A percentile compares a stretch with the other conserved stretches of the same genome.
Conservation (phyloP, 2,797 vertebrate genomes). For the Arrhamphus sclerolepis region DNA sequence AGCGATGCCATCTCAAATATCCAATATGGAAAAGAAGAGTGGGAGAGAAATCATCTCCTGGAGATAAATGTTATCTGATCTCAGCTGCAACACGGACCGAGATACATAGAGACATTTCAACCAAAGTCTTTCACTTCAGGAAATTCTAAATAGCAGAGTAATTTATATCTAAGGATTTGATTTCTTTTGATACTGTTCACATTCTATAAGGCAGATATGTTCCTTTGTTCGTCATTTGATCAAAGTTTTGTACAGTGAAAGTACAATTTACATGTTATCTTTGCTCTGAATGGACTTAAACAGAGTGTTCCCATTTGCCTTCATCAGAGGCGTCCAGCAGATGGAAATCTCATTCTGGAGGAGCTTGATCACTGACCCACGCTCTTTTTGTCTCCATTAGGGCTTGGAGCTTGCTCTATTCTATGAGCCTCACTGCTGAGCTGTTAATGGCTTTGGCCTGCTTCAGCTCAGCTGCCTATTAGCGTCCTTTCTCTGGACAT, state of each 20-base stretch:
- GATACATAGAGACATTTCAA: constrained; percentile 53
- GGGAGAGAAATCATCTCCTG: constrained; percentile 65
- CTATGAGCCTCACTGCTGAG: constrained; percentile 58
- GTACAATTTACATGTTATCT: constrained; percentile 1
- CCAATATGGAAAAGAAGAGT: constrained; percentile 69
- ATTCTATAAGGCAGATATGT: constrained; percentile 31
- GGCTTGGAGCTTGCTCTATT: constrained; percentile 47
- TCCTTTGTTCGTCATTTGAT: constrained; percentile 17
- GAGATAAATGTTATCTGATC: constrained; percentile 77
- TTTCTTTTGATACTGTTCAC: constrained; percentile 45
- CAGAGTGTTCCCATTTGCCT: constrained; percentile 27
- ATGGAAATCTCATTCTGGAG: constrained; percentile 58
- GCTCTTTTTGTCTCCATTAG: constrained; percentile 72
- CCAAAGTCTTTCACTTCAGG: constrained; percentile 40
- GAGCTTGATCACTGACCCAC: constrained; percentile 70
- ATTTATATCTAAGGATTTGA: constrained; percentile 61
- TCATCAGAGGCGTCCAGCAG: constrained; percentile 46
- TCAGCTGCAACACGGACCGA: constrained; percentile 31
- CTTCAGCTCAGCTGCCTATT: constrained; percentile 67
- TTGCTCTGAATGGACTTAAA: constrained; percentile 1
- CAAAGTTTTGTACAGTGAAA: constrained; percentile 20
- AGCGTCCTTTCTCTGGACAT: constrained; percentile 64
- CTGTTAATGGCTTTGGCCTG: constrained; percentile 65
- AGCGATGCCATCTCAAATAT: constrained; percentile 72
- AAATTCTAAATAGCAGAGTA: constrained; percentile 60